phyloP scores from a whole-genome alignment of 1,140 invertebrate species.

The Uloborus diversus region DNA sequence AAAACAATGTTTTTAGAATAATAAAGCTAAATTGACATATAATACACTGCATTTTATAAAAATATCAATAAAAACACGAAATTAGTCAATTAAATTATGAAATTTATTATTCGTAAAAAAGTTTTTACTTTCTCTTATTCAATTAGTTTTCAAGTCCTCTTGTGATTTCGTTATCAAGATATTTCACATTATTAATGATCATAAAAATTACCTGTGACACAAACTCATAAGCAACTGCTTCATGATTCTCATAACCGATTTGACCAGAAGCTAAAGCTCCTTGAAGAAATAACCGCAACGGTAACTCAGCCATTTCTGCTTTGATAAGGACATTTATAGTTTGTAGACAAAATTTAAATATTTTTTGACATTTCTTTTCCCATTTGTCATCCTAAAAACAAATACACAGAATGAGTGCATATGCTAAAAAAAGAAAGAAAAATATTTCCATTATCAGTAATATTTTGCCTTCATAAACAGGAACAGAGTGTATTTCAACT shows the following conservation, averaged over 20 bases:
- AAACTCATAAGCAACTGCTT: constrained; percentile 98
- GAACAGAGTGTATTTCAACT: too few relatives aligned
- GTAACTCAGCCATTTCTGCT: constrained; percentile 87
- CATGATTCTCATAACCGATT: constrained; percentile 92
- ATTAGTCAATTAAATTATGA: too few relatives aligned
- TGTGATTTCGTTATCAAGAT: too few relatives aligned
- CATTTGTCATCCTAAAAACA: constrained; percentile 87
- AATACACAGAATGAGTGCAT: constrained; percentile 12
- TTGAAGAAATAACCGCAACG: constrained; percentile 91
- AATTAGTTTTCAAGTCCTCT: too few relatives aligned
- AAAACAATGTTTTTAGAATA: too few relatives aligned
- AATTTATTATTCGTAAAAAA: too few relatives aligned
- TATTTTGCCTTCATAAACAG: too few relatives aligned
- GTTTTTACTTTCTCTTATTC: too few relatives aligned
- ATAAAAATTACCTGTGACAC: constrained; percentile 94
- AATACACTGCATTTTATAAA: too few relatives aligned
- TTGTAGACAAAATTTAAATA: constrained; percentile 94
- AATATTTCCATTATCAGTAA: not conserved
- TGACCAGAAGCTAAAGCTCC: constrained; percentile 92
- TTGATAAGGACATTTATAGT: constrained; percentile 94
- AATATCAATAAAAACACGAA: too few relatives aligned
- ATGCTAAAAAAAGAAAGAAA: not conserved
- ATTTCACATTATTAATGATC: too few relatives aligned
- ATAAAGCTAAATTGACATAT: too few relatives aligned
- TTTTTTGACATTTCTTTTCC: constrained; percentile 98